These are phyloP conservation scores for Fistularia tabacaria DNA, from an alignment of 2,797 vertebrate species.

Conservation along the genomic window DNA sequence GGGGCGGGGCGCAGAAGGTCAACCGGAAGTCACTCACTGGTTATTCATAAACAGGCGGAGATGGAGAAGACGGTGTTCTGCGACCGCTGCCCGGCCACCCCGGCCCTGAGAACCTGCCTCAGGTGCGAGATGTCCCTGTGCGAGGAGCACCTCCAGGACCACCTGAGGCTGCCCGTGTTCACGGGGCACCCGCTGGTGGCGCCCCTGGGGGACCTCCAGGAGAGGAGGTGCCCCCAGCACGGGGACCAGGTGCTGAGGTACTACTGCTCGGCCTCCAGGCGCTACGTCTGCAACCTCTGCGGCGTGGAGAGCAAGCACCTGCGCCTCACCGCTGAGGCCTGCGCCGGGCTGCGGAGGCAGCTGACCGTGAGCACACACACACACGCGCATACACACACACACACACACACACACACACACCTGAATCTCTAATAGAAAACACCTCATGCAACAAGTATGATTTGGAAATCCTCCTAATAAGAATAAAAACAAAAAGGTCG, in stretches of 20 bases:
- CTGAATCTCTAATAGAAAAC: too few species aligned
- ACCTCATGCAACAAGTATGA: too few species aligned
- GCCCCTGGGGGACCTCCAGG: slow-evolving; percentile 44
- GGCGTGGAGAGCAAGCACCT: slow-evolving; percentile 44
- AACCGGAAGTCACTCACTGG: too few species aligned
- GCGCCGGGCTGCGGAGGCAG: slow-evolving; percentile 35
- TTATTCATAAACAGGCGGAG: slow-evolving; percentile 17
- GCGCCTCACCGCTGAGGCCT: slow-evolving; percentile 20
- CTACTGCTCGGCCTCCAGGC: slow-evolving; percentile 56
- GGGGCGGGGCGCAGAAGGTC: too few species aligned
- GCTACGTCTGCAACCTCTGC: slow-evolving; percentile 65
- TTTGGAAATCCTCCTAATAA: too few species aligned
- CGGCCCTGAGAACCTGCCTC: slow-evolving; percentile 56
- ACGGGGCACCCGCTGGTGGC: slow-evolving; percentile 56
- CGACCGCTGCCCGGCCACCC: slow-evolving; percentile 42
- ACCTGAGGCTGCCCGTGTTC: slow-evolving; percentile 52
- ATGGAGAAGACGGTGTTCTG: slow-evolving; percentile 42
- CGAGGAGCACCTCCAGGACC: slow-evolving; percentile 46
- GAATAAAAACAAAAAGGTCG: too few species aligned
- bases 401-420: background rate
- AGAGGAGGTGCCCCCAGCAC: slow-evolving; percentile 59
- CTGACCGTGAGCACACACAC: slow-evolving; percentile 48
- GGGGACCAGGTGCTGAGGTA: slow-evolving; percentile 41
- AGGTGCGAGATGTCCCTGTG: slow-evolving; percentile 67
- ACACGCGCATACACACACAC: too few species aligned